These are phyloP conservation scores for Luffia ferchaultella DNA, from an alignment of 2,888 invertebrate species.

Conservation along the genomic window DNA sequence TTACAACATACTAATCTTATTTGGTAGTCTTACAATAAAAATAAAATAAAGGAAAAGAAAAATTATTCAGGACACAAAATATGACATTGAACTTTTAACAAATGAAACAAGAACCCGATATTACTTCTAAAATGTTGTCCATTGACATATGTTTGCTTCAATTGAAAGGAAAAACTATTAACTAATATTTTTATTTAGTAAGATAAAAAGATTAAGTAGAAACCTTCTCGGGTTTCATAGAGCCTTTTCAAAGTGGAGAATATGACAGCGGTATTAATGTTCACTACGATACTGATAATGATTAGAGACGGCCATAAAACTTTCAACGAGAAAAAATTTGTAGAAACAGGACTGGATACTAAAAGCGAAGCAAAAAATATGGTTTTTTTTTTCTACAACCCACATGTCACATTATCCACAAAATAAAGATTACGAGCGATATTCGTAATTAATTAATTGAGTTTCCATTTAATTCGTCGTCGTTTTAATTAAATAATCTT, in stretches of 20 bases:
- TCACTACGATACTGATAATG: conserved; percentile 44
- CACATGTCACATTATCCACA: conserved; percentile 23
- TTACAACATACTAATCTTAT: no score
- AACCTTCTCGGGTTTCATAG: background rate
- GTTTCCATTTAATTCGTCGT: conserved; percentile 29
- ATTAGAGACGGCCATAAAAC: conserved; percentile 43
- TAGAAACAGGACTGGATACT: conserved; percentile 5
- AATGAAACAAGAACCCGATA: no score
- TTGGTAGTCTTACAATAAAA: no score
- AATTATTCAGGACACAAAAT: no score
- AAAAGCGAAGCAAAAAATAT: background rate
- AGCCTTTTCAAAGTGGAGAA: conserved; percentile 15
- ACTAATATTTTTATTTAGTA: background rate
- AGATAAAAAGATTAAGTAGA: background rate
- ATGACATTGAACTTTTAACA: no score
- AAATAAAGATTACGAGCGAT: conserved; percentile 46
- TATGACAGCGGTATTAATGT: conserved; percentile 51
- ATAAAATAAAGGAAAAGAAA: no score
- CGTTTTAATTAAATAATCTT: conserved; percentile 18
- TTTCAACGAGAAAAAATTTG: conserved; percentile 21
- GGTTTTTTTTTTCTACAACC: no score
- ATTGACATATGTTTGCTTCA: conserved; percentile 13
- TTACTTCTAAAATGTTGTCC: no score
- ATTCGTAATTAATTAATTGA: conserved; percentile 56
- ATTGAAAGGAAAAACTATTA: conserved; percentile 23